Evolutionary conservation across 1,140 invertebrate species (phyloP).

Genomic region (Brachionus angularis): DNA sequence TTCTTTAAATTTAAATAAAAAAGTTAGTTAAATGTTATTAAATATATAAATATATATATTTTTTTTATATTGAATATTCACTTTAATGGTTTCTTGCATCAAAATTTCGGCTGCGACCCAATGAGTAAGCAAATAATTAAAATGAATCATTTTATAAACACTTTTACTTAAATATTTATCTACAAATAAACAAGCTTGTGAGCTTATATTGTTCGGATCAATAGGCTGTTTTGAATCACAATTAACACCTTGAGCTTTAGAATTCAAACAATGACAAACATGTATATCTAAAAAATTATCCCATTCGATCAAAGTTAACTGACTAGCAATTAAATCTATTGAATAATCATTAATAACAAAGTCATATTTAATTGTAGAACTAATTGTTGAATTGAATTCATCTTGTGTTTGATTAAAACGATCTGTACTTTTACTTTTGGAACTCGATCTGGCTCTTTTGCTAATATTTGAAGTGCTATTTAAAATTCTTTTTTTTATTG

Average conservation of each 20-base stretch:
- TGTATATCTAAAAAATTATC: constrained; percentile 43
- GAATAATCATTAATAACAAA: constrained; percentile 11
- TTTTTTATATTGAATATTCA: not conserved
- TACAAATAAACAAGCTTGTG: constrained; percentile 9
- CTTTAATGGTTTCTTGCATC: not conserved
- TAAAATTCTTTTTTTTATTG: constrained; percentile 16
- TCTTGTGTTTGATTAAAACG: not conserved
- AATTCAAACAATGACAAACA: constrained; percentile 36
- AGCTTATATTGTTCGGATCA: constrained; percentile 31
- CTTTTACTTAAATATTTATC: constrained; percentile 40
- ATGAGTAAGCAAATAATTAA: constrained; percentile 39
- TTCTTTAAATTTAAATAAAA: too few relatives aligned
- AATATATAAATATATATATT: not conserved
- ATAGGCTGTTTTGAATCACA: constrained; percentile 35
- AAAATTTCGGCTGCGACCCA: constrained; percentile 39
- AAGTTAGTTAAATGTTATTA: too few relatives aligned
- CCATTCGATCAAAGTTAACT: constrained; percentile 37
- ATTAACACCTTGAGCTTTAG: constrained; percentile 41
- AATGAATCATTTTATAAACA: constrained; percentile 44
- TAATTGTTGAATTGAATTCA: constrained; percentile 6
- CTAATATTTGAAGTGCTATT: not conserved
- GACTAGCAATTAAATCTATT: constrained; percentile 35
- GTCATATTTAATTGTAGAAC: not conserved
- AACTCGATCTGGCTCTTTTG: constrained; percentile 11
- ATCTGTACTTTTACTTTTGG: constrained; percentile 27